Base-by-base conservation (phyloP, 64 coral and sea anemone species). In the Acropora yongei region DNA sequence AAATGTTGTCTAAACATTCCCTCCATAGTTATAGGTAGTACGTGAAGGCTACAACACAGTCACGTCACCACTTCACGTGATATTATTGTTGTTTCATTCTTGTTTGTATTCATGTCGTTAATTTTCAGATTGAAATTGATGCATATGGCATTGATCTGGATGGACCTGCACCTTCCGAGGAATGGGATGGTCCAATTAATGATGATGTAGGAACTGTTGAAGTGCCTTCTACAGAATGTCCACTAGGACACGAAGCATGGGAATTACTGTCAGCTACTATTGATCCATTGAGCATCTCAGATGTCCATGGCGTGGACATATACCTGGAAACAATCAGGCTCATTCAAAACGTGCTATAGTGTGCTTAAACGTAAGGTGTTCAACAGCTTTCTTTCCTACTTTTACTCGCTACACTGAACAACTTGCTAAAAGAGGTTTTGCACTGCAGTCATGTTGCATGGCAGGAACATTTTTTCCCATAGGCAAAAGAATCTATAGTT, bases 241-340 rank as follows among this genome's bases (percentile, higher is more conserved):
- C 88, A 80, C 48, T 90, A 30, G 68, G 3, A 71, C 45, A 81
- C 44, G 88, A 80, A 81, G 47, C 88, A 80, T 72, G 44, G 13
- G 44, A 44, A 51, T 61, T 71, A 55, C 69, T 90, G 41, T 69
- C 63, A 51, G 44, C 47, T 30, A 17, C 76, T 18, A 90, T 90
- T 57, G 68, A 81, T 73, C 88, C 88, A 69, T 80, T 48, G 50
- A 18, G 47, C 44, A 14, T 47, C 47, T 80, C 76, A 72, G 44
- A 45, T 73, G 68, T 71, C 77, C 63, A 80, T 71, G 88, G 88
- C 46, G 75, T 82, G 65, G 88, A 90, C 65, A 90, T 90, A 69
- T 90, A 90, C 65, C 46, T 90, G 6, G 79, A 90, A 47, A 90
- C 72, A 77, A 47, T 77, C 1, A 76, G 41, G 73, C 7, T 76